phyloP scores from a whole-genome alignment of 2,888 invertebrate species.

The Nephrocerus scutellatus region DNA sequence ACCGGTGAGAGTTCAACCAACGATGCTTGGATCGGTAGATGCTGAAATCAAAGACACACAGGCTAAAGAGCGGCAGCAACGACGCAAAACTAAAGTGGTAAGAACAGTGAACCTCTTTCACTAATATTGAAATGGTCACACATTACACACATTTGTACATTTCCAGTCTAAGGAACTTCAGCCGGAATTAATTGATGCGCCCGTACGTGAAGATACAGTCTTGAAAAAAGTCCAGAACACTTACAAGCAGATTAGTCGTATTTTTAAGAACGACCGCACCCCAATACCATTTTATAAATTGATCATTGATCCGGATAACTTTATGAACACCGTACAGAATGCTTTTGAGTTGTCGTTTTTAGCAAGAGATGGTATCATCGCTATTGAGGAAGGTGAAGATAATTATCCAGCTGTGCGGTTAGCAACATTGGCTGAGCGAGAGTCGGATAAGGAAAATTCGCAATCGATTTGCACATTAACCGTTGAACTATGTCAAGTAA shows the following conservation, averaged over 20 bases:
- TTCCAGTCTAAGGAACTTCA: conserved; percentile 44
- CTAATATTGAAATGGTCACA: background rate
- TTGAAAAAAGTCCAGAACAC: conserved; percentile 52
- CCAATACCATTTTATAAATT: conserved; percentile 54
- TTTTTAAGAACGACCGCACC: conserved; percentile 42
- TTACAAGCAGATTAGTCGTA: conserved; percentile 45
- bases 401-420: conserved; percentile 34
- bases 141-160: background rate
- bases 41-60: conserved; percentile 33
- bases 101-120: conserved; percentile 2
- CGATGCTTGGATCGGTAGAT: conserved; percentile 39
- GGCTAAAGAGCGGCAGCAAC: conserved; percentile 38
- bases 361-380: conserved; percentile 50
- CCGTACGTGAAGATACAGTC: conserved; percentile 50
- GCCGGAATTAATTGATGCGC: conserved; percentile 47
- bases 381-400: conserved; percentile 46
- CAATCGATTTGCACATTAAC: conserved; percentile 37
- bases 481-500: conserved; percentile 30
- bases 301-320: conserved; percentile 52
- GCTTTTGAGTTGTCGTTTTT: conserved; percentile 56
- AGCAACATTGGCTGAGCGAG: conserved; percentile 19
- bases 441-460: conserved; percentile 21
- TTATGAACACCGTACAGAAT: conserved; percentile 55
- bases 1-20: conserved; percentile 28
- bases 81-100: conserved; percentile 34